A percentile compares a stretch with the other conserved stretches of the same genome.
Evolutionary conservation across 2,888 invertebrate genomes (phyloP).

Genomic region (Phortica magna): DNA sequence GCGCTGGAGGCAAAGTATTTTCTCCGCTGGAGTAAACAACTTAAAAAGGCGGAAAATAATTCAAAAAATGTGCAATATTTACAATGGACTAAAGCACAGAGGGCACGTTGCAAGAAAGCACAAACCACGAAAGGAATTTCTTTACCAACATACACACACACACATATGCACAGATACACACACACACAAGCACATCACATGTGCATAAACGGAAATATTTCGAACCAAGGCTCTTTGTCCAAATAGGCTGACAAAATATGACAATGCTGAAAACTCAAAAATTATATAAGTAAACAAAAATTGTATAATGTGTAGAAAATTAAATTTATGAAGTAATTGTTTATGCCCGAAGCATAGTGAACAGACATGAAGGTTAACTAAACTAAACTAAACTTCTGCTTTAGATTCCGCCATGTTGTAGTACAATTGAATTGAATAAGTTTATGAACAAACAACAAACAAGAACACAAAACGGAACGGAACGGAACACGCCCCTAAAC

Average conservation of each 20-base stretch:
- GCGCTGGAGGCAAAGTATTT: slow-evolving; percentile 1
- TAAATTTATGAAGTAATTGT: too few species aligned
- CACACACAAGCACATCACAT: slow-evolving; percentile 16
- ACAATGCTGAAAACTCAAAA: not conserved
- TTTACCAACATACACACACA: slow-evolving; percentile 39
- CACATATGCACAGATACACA: slow-evolving; percentile 18
- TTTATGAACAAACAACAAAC: too few species aligned
- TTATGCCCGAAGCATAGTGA: too few species aligned
- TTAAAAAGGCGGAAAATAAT: slow-evolving; percentile 62
- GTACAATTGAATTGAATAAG: too few species aligned
- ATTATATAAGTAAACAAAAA: too few species aligned
- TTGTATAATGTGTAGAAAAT: too few species aligned
- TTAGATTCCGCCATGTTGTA: too few species aligned
- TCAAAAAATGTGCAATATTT: slow-evolving; percentile 73
- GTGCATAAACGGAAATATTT: not conserved
- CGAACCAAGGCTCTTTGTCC: not conserved
- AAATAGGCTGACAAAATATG: not conserved
- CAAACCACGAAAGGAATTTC: slow-evolving; percentile 62
- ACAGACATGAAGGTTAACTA: too few species aligned
- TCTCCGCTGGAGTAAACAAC: slow-evolving; percentile 18
- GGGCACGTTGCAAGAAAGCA: slow-evolving; percentile 36
- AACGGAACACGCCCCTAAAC: too few species aligned
- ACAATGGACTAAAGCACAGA: slow-evolving; percentile 48
- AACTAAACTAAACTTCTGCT: too few species aligned
- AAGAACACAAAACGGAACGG: too few species aligned